Evolutionary conservation across 1,140 invertebrate genomes (phyloP).

Genomic region (Atta cephalotes): DNA sequence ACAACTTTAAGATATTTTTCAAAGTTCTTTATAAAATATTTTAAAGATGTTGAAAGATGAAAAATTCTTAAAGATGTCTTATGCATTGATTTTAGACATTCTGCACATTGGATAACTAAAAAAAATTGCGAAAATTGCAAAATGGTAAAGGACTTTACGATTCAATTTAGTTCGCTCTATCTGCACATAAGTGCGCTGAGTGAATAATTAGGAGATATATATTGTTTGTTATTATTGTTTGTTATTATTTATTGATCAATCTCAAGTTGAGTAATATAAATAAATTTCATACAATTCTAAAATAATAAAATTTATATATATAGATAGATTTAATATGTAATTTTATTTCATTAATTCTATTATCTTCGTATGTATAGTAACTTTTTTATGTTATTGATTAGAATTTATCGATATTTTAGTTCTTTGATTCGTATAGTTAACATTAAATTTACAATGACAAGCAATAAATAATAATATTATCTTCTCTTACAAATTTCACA

Average conservation of each 20-base stretch:
- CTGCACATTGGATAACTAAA: too few relatives aligned
- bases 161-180: too few relatives aligned
- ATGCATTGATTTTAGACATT: too few relatives aligned
- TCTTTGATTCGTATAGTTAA: neutral
- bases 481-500: neutral
- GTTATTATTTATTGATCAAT: neutral
- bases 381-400: neutral
- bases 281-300: neutral
- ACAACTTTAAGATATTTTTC: too few relatives aligned
- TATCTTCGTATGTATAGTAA: neutral
- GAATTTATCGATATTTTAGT: slow-evolving; percentile 4
- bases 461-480: neutral
- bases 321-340: neutral
- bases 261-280: neutral
- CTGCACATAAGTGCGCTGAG: too few relatives aligned
- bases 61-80: too few relatives aligned
- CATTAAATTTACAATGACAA: neutral
- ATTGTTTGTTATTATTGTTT: too few relatives aligned
- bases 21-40: too few relatives aligned
- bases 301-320: slow-evolving; percentile 10
- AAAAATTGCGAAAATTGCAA: too few relatives aligned
- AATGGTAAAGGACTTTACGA: too few relatives aligned
- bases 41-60: too few relatives aligned
- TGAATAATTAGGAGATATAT: neutral
- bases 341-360: neutral